Base-by-base conservation (phyloP, 2,797 vertebrate genomes). In the Novumbra hubbsi region DNA sequence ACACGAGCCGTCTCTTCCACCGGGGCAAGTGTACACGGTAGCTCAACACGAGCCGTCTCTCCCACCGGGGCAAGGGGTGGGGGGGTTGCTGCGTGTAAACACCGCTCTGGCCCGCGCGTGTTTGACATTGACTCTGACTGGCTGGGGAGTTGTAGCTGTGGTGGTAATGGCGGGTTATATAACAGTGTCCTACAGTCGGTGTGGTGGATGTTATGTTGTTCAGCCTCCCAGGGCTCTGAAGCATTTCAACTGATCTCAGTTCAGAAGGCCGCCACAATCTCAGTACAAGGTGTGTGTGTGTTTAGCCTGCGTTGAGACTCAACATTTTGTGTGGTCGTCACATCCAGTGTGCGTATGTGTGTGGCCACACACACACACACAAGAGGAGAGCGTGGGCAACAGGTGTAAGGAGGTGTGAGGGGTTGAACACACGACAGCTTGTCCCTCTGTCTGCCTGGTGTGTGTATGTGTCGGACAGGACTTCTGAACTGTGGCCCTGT, bases 361-460 rank as follows among this genome's bases (percentile, higher is more conserved):
- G 60, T 71, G 57, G 57, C 45, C 71, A 64, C 34, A 70, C 68
- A 48, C 75, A 7, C 71, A 64, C 34, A 70, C 68, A 48, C 75
- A 7, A 12, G 78, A 73, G 80, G 76, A 60, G 70, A 64, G 62
- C 41, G 30, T 38, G 34, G 72, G 82, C 86, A 87, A 90, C 91
- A 92, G 90, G 88, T 91, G 88, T 83, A 74, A 69, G 57, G 50
- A 66, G 78, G 77, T 74, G 70, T 75, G 50, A 66, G 78, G 77
- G 73, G 70, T 75, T 69, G 62, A 76, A 27, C 27, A 76, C 50
- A 71, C 41, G 24, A 73, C 74, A 9, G 15, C 19, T 52, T 60
- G 27, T 55, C 75, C 70, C 78, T 60, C 76, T 71, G 78, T 21
- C 28, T n/a, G 55, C 66, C 1, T 16, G 50, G 34, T 38, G 41